Percentiles rank a stretch among this genome's conserved stretches.
phyloP scores from a whole-genome alignment of 2,888 invertebrate species.

The Theodoxus fluviatilis region DNA sequence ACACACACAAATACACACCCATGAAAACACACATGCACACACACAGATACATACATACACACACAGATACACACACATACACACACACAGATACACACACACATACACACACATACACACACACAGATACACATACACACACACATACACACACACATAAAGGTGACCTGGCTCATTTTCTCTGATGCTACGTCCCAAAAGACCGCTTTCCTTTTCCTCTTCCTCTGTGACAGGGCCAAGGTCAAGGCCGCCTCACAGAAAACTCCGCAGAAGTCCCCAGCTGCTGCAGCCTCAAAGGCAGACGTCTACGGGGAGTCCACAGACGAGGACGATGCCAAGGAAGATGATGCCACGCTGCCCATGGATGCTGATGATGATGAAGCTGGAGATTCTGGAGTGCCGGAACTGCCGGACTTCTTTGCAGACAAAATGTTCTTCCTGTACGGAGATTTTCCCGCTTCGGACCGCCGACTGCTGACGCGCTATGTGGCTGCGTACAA shows the following conservation, averaged over 20 bases:
- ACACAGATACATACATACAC: not conserved
- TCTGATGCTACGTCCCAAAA: not conserved
- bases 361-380: constrained; percentile 29
- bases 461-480: constrained; percentile 45
- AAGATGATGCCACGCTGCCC: not conserved
- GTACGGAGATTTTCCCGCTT: constrained; percentile 54
- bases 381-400: constrained; percentile 49
- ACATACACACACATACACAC: not conserved
- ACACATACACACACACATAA: constrained; percentile 11
- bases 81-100: not conserved
- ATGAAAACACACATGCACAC: not conserved
- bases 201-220: not conserved
- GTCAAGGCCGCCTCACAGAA: constrained; percentile 25
- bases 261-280: not conserved
- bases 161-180: not conserved
- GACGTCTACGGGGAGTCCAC: constrained; percentile 53
- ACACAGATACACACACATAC: not conserved
- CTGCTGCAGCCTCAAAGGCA: constrained; percentile 29
- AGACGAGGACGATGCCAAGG: constrained; percentile 48
- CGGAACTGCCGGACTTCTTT: constrained; percentile 59
- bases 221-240: constrained; percentile 27
- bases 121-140: constrained; percentile 10
- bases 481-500: constrained; percentile 71
- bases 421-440: constrained; percentile 59
- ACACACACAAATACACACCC: no score